These are phyloP conservation scores for Ceratosolen solmsi DNA, from an alignment of 1,140 invertebrate species.

Conservation along the genomic window DNA sequence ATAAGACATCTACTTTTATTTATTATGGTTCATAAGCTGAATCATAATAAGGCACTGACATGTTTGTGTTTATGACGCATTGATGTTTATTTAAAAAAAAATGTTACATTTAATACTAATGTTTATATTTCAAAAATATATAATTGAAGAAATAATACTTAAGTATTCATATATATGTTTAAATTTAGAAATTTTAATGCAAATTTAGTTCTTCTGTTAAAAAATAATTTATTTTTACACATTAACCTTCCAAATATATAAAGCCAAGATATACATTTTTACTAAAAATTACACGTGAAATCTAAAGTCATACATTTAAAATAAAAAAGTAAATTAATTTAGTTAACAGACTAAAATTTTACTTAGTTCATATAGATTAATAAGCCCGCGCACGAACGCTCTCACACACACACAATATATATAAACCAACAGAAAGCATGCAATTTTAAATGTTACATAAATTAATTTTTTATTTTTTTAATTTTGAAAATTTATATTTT, in stretches of 20 bases:
- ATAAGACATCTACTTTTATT: conserved; percentile 8
- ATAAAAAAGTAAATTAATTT: not conserved
- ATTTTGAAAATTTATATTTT: too few relatives aligned
- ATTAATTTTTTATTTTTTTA: too few relatives aligned
- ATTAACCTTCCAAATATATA: not conserved
- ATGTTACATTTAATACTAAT: conserved; percentile 38
- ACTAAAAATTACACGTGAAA: not conserved
- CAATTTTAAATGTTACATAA: too few relatives aligned
- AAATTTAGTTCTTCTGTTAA: conserved; percentile 8
- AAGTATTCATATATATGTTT: conserved; percentile 18
- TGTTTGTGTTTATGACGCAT: too few relatives aligned
- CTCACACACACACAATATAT: too few relatives aligned
- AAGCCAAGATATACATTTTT: not conserved
- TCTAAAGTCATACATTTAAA: conserved; percentile 1
- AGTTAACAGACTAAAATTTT: not conserved
- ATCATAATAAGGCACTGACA: conserved; percentile 49
- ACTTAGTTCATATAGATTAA: too few relatives aligned
- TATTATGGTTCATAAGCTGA: conserved; percentile 41
- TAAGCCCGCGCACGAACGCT: not conserved
- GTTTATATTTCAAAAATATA: not conserved
- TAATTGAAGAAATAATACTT: conserved; percentile 38
- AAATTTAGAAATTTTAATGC: conserved; percentile 13
- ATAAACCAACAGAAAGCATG: too few relatives aligned
- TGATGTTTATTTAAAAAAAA: conserved; percentile 29
- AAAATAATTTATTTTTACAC: not conserved